Percentiles rank a stretch among this genome's conserved stretches.
Evolutionary conservation across 2,888 invertebrate genomes (phyloP).

Genomic region (Drosophila lacicola): DNA sequence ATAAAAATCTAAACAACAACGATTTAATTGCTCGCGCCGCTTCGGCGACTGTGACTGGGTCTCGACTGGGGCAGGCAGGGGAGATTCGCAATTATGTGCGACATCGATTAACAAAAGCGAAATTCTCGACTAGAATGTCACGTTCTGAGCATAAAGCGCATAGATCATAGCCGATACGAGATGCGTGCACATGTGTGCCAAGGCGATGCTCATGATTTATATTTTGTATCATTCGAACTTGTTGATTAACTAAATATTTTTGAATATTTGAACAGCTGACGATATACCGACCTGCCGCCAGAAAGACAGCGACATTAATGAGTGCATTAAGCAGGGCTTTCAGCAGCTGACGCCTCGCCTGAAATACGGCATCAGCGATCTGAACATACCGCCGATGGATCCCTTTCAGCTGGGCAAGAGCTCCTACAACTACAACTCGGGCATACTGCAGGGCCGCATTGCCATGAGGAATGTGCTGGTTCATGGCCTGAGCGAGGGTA

Average conservation of each 20-base stretch:
- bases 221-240: not conserved
- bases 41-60: slow-evolving; percentile 39
- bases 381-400: slow-evolving; percentile 83
- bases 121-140: slow-evolving; percentile 60
- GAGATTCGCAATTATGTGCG: slow-evolving; percentile 39
- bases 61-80: not conserved
- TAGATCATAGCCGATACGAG: slow-evolving; percentile 50
- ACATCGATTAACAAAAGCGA: slow-evolving; percentile 33
- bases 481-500: slow-evolving; percentile 86
- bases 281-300: slow-evolving; percentile 87
- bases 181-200: slow-evolving; percentile 57
- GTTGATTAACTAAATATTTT: slow-evolving; percentile 11
- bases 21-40: slow-evolving; percentile 46
- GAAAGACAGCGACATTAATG: slow-evolving; percentile 87
- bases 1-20: slow-evolving; percentile 31
- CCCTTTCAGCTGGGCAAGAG: slow-evolving; percentile 81
- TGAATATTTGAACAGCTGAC: slow-evolving; percentile 52
- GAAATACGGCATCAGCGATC: slow-evolving; percentile 81
- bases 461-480: slow-evolving; percentile 86
- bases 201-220: slow-evolving; percentile 37
- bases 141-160: slow-evolving; percentile 67
- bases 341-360: slow-evolving; percentile 85
- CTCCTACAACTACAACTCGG: slow-evolving; percentile 78
- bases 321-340: slow-evolving; percentile 87
- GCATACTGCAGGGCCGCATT: slow-evolving; percentile 78